phyloP scores from a whole-genome alignment of 2,113 vertebrate genomes.

The Urocolius indicus region DNA sequence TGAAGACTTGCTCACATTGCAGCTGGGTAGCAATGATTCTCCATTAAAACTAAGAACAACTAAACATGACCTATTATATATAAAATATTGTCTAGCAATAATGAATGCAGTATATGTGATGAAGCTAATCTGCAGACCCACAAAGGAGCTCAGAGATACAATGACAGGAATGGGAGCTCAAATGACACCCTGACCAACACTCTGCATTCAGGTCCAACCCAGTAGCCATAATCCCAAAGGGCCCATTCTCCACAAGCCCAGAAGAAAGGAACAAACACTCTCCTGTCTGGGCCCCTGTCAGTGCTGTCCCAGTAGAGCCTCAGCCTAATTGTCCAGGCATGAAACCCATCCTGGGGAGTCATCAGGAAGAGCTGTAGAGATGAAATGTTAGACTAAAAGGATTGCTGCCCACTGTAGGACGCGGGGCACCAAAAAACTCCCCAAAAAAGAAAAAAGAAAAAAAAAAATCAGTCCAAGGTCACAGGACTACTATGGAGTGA shows the following conservation, averaged over 20 bases:
- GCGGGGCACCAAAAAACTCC: too few species aligned
- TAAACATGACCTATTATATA: conserved; percentile 22
- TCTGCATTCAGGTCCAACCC: not conserved
- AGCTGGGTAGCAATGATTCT: not conserved
- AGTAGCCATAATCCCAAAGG: not conserved
- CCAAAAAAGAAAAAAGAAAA: too few species aligned
- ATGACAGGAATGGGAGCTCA: not conserved
- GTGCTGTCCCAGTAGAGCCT: not conserved
- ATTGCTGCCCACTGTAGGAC: not conserved
- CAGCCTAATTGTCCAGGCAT: not conserved
- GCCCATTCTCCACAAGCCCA: not conserved
- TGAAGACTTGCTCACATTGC: not conserved
- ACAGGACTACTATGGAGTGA: not conserved
- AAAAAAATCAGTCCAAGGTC: not conserved
- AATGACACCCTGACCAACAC: not conserved
- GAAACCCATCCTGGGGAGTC: not conserved
- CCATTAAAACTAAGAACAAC: not conserved
- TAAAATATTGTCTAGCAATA: not conserved
- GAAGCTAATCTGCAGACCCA: not conserved
- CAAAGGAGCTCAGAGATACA: not conserved
- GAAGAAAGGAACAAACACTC: not conserved
- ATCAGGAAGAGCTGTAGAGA: not conserved
- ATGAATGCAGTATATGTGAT: not conserved
- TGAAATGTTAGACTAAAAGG: not conserved
- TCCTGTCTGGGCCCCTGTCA: fast-evolving